Evolutionary conservation across 2,113 vertebrate species (phyloP).

Genomic region (Catagonus wagneri): DNA sequence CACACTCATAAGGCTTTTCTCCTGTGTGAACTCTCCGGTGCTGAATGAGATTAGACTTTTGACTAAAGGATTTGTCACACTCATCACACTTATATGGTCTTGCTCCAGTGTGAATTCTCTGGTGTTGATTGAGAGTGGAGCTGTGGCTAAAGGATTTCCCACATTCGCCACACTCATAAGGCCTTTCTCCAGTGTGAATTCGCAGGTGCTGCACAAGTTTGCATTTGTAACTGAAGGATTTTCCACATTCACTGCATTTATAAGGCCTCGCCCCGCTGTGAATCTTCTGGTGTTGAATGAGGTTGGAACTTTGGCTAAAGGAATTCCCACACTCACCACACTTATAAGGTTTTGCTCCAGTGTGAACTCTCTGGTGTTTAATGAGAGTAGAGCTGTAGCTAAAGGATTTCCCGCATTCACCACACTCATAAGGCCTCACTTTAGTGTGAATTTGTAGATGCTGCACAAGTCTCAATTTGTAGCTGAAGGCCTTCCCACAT

Average conservation of each 20-base stretch:
- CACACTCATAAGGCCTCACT: slow-evolving; percentile 39
- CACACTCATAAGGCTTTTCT: slow-evolving; percentile 44
- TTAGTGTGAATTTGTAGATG: slow-evolving; percentile 54
- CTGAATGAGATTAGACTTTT: slow-evolving; percentile 60
- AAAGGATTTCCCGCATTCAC: slow-evolving; percentile 42
- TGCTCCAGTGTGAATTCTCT: slow-evolving; percentile 57
- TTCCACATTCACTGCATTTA: slow-evolving; percentile 46
- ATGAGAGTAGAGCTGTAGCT: slow-evolving; percentile 64
- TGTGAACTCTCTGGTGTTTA: slow-evolving; percentile 66
- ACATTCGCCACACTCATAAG: slow-evolving; percentile 13
- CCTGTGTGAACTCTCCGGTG: slow-evolving; percentile 54
- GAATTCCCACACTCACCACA: slow-evolving; percentile 31
- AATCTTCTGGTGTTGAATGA: slow-evolving; percentile 59
- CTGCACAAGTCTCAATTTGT: slow-evolving; percentile 57
- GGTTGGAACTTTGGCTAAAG: slow-evolving; percentile 62
- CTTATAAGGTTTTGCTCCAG: slow-evolving; percentile 42
- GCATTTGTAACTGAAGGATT: slow-evolving; percentile 32
- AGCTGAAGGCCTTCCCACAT: slow-evolving; percentile 59
- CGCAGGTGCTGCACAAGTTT: slow-evolving; percentile 54
- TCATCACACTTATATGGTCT: slow-evolving; percentile 48
- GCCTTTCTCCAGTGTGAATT: slow-evolving; percentile 50
- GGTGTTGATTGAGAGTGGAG: slow-evolving; percentile 52
- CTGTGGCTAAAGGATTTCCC: slow-evolving; percentile 54
- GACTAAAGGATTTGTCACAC: slow-evolving; percentile 59
- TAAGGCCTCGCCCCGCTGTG: slow-evolving; percentile 46